Base-by-base conservation (phyloP, 2,888 invertebrate genomes). In the Hirudinaria manillensis region DNA sequence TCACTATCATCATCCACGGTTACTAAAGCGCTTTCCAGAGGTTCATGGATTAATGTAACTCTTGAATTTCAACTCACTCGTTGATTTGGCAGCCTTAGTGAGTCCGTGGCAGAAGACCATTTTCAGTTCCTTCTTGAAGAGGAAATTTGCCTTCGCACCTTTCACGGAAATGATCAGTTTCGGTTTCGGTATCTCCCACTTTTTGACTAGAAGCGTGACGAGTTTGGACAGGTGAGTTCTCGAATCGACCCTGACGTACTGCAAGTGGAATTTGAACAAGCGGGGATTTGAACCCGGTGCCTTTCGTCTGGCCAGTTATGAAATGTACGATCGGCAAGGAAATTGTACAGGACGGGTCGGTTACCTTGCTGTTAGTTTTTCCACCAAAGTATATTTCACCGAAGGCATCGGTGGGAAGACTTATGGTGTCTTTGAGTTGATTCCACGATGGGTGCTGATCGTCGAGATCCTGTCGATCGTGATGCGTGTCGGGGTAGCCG, bases 111-210 rank as follows among this genome's bases (percentile, higher is more conserved):
- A 78, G 78, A 86, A 85, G 10, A 83, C 83, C 70, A 84, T 83
- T 76, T 83, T 83, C 24, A 85, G 79, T 53, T 82, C 78, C 38
- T 82, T 80, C 66, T 81, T 82, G 83, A 86, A 83, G 67, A 81
- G 79, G 77, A 86, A 85, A 78, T 83, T 83, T 75, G 83, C 83
- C 68, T 85, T 85, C 0, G 85, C 86, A 0, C 86, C 86, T n/a
- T 85, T 85, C 29, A 86, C 84, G 4, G 85, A 86, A 76, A 86
- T 85, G 24, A 86, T 81, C 4, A 86, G 81, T 72, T 85, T 85
- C 10, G 86, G 86, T 66, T 80, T 80, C 29, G 82, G 81, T 75
- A 86, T 79, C 2, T 81, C 78, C 86, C 86, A 86, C 0, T 81
- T 77, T 16, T 82, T 78, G 78, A 80, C 80, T 81, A 86, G 79